These are phyloP conservation scores for Piprites chloris DNA, from an alignment of 2,113 vertebrate species.

Conservation along the genomic window DNA sequence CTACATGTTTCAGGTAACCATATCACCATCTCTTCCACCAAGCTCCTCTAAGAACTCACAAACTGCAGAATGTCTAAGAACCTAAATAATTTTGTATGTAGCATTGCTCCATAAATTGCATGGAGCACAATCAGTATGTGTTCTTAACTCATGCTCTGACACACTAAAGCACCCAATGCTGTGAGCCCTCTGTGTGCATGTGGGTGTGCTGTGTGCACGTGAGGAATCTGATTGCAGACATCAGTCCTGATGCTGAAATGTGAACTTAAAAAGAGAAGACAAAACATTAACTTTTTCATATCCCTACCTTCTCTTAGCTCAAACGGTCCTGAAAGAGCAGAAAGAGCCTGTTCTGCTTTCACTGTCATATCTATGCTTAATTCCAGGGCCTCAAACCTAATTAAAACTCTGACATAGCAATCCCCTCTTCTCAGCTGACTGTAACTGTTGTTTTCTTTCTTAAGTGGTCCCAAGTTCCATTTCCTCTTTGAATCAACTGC, in stretches of 20 bases:
- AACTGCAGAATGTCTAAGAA: not conserved
- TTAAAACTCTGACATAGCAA: not conserved
- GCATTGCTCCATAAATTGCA: not conserved
- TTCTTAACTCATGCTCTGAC: not conserved
- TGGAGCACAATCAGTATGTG: not conserved
- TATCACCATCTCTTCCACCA: not conserved
- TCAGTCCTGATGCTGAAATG: not conserved
- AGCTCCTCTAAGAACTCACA: not conserved
- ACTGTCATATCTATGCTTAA: not conserved
- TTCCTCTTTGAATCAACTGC: not conserved
- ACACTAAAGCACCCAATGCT: not conserved
- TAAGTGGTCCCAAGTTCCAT: not conserved
- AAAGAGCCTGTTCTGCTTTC: not conserved
- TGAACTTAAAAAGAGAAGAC: not conserved
- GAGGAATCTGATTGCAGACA: not conserved
- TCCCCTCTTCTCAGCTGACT: not conserved
- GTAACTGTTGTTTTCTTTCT: not conserved
- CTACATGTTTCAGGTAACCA: not conserved
- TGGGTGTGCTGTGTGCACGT: not conserved
- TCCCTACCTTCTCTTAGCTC: not conserved
- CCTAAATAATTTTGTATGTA: not conserved
- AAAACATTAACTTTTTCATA: not conserved
- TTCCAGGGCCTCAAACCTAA: not conserved
- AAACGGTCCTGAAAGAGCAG: not conserved
- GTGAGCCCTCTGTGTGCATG: rapidly evolving